Evolutionary conservation across 2,888 invertebrate species (phyloP).

Genomic region (Choristoneura rosaceana): DNA sequence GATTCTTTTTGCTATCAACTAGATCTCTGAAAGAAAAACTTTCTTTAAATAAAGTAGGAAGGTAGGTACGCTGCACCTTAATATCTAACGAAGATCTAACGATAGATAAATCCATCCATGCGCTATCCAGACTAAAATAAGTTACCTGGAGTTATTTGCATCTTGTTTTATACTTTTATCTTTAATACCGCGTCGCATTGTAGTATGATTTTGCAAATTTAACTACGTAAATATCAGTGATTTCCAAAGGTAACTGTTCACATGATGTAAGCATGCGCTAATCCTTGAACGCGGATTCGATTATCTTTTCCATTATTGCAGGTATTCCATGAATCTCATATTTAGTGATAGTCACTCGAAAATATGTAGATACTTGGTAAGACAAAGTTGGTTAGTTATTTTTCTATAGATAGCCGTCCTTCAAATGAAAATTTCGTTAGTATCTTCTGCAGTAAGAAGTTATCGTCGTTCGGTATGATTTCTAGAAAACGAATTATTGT

Average conservation of each 20-base stretch:
- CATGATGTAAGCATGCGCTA: neutral
- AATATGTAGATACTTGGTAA: too few species aligned
- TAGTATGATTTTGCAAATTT: neutral
- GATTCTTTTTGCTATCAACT: conserved; percentile 17
- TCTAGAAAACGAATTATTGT: too few species aligned
- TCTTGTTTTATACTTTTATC: neutral
- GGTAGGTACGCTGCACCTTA: too few species aligned
- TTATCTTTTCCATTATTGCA: neutral
- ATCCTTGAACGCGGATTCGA: neutral
- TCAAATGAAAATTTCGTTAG: too few species aligned
- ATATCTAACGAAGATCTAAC: too few species aligned
- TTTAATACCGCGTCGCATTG: neutral
- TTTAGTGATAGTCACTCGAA: neutral
- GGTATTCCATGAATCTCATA: neutral
- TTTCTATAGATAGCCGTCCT: too few species aligned
- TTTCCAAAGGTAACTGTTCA: neutral
- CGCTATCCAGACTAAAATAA: neutral
- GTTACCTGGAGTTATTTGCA: neutral
- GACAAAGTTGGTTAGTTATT: too few species aligned
- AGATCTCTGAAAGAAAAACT: neutral
- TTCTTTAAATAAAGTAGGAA: neutral
- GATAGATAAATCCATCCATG: too few species aligned
- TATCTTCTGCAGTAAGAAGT: too few species aligned
- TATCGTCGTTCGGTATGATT: too few species aligned
- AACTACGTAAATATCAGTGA: neutral